Conservation (phyloP, 2,113 vertebrate species). For the Pelmatolapia mariae region DNA sequence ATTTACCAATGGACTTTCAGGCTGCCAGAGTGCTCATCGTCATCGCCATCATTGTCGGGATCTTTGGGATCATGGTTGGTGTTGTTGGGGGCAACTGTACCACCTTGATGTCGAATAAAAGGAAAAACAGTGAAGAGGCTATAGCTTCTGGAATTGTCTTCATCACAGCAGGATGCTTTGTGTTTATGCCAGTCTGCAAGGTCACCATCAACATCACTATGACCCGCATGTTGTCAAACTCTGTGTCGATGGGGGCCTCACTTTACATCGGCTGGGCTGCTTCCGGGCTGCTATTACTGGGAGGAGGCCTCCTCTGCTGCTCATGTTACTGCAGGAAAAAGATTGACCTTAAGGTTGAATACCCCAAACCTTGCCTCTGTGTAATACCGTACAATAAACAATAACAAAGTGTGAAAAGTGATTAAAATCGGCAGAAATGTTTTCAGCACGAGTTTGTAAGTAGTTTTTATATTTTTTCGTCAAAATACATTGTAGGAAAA, state of each 20-base stretch:
- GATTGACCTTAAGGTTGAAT: constrained; percentile 52
- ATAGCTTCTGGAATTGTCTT: not conserved
- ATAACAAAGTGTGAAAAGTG: not conserved
- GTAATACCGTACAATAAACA: not conserved
- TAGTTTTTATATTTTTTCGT: not conserved
- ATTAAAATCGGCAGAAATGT: not conserved
- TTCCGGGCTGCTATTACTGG: constrained; percentile 72
- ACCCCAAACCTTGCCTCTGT: constrained; percentile 45
- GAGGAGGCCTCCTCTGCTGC: constrained; percentile 76
- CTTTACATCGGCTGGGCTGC: constrained; percentile 36
- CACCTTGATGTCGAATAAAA: constrained; percentile 51
- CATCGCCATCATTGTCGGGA: constrained; percentile 54
- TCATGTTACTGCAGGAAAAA: constrained; percentile 42
- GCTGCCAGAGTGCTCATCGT: constrained; percentile 27
- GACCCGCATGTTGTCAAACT: not conserved
- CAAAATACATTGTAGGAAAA: too few species aligned
- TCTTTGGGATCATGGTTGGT: constrained; percentile 53
- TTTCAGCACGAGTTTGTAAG: not conserved
- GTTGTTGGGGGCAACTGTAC: constrained; percentile 66
- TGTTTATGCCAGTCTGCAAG: constrained; percentile 82
- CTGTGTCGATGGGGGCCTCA: constrained; percentile 77
- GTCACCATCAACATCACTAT: constrained; percentile 44
- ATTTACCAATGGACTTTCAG: constrained; percentile 62
- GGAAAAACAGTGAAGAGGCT: constrained; percentile 54
- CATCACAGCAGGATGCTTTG: constrained; percentile 57